Evolutionary conservation across 2,888 invertebrate species (phyloP).

Genomic region (Teleiodes luculella): DNA sequence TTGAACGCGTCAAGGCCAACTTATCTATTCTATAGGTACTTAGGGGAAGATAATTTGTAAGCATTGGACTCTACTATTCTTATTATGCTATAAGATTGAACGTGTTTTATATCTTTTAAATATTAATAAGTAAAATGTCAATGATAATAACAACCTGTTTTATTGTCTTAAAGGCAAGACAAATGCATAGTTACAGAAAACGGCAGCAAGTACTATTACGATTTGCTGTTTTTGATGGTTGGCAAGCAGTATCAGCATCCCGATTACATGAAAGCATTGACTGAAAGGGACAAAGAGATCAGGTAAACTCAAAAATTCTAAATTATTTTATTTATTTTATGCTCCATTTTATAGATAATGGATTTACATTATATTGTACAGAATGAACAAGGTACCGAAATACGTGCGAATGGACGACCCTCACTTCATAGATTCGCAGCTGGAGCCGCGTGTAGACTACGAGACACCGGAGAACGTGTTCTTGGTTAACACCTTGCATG

Average conservation of each 20-base stretch:
- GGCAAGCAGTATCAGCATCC: conserved; percentile 80
- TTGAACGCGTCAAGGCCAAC: not conserved
- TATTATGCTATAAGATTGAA: no score
- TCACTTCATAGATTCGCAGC: not conserved
- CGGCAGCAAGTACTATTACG: conserved; percentile 65
- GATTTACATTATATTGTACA: no score
- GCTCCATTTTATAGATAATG: no score
- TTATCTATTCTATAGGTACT: not conserved
- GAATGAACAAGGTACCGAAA: not conserved
- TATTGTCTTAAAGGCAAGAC: conserved; percentile 56
- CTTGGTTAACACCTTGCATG: conserved; percentile 76
- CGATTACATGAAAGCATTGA: conserved; percentile 36
- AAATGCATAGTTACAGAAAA: conserved; percentile 71
- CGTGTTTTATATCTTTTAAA: no score
- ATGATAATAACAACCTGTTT: not conserved
- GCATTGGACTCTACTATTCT: no score
- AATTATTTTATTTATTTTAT: no score
- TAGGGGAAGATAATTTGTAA: no score
- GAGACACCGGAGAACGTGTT: conserved; percentile 76
- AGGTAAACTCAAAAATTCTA: no score
- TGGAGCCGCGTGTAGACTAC: conserved; percentile 27
- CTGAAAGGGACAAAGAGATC: not conserved
- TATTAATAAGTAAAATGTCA: no score
- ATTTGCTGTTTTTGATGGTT: conserved; percentile 74
- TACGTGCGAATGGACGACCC: conserved; percentile 3